Evolutionary conservation across 2,888 invertebrate species (phyloP).

Genomic region (Erannis defoliaria): DNA sequence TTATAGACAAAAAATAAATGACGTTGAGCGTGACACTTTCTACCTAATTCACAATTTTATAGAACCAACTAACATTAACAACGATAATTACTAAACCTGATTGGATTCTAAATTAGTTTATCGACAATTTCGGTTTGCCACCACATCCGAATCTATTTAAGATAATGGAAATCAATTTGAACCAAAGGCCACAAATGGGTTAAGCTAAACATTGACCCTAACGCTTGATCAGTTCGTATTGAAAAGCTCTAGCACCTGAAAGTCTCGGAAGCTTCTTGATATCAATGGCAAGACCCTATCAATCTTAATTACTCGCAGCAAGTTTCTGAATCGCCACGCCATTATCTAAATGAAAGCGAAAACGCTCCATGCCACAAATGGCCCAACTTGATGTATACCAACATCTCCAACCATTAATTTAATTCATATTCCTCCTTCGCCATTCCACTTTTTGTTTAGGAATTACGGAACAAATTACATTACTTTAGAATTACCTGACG

Average conservation of each 20-base stretch:
- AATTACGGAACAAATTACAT: constrained; percentile 52
- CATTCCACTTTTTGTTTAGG: constrained; percentile 46
- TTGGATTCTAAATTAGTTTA: constrained; percentile 31
- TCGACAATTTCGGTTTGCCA: constrained; percentile 27
- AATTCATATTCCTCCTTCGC: constrained; percentile 44
- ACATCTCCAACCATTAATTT: constrained; percentile 43
- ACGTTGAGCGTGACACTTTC: too few relatives aligned
- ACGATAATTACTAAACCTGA: constrained; percentile 26
- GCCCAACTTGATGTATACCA: constrained; percentile 36
- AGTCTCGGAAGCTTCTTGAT: constrained; percentile 53
- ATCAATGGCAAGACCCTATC: constrained; percentile 63
- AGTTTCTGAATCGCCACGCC: constrained; percentile 63
- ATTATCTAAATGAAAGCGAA: constrained; percentile 73
- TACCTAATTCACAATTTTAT: not conserved
- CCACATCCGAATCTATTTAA: constrained; percentile 26
- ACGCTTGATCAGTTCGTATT: constrained; percentile 38
- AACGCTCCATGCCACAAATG: constrained; percentile 46
- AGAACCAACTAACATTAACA: not conserved
- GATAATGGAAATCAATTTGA: constrained; percentile 30
- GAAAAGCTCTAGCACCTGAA: constrained; percentile 35
- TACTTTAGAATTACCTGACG: constrained; percentile 44
- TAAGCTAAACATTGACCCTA: constrained; percentile 9
- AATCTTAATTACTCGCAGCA: constrained; percentile 72
- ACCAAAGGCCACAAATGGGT: constrained; percentile 24
- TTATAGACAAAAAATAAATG: too few relatives aligned